These are phyloP conservation scores for Pseudomugil gertrudae DNA, from an alignment of 2,797 vertebrate genomes.

Conservation along the genomic window DNA sequence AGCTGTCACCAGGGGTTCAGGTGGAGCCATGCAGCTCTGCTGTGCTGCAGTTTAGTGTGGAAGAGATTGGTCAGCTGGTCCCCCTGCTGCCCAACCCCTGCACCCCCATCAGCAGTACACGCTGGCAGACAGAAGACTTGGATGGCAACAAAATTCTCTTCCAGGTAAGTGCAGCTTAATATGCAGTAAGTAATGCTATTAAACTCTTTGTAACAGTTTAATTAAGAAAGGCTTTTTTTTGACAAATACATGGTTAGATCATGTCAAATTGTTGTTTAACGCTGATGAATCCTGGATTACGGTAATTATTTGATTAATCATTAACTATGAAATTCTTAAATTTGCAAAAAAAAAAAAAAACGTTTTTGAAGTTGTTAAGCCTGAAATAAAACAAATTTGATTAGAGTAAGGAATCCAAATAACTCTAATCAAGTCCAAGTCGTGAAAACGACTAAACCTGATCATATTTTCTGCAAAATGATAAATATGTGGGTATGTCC, in stretches of 20 bases:
- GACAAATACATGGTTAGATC: not conserved
- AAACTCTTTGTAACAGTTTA: too few relatives aligned
- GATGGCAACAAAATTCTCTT: conserved; percentile 94
- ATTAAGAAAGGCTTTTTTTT: too few relatives aligned
- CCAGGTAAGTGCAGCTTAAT: conserved; percentile 80
- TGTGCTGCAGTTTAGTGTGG: conserved; percentile 91
- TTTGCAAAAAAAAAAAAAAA: too few relatives aligned
- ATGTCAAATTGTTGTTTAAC: not conserved
- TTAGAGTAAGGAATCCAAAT: not conserved
- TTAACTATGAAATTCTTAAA: not conserved
- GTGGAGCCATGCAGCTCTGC: conserved; percentile 85
- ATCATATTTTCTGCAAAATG: too few relatives aligned
- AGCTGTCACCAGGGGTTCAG: conserved; percentile 84
- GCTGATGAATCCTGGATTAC: not conserved
- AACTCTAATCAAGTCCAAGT: not conserved
- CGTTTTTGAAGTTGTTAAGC: not conserved
- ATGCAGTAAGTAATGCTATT: too few relatives aligned
- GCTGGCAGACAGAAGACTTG: conserved; percentile 96
- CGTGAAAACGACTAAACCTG: too few relatives aligned
- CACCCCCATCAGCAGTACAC: conserved; percentile 88
- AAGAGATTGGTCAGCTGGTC: conserved; percentile 92
- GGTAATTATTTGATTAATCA: not conserved
- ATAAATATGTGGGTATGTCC: too few relatives aligned
- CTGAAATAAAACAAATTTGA: not conserved
- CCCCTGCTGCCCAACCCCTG: conserved; percentile 94